Conservation (phyloP, 2,888 invertebrate genomes). For the Digitonthophagus gazella region DNA sequence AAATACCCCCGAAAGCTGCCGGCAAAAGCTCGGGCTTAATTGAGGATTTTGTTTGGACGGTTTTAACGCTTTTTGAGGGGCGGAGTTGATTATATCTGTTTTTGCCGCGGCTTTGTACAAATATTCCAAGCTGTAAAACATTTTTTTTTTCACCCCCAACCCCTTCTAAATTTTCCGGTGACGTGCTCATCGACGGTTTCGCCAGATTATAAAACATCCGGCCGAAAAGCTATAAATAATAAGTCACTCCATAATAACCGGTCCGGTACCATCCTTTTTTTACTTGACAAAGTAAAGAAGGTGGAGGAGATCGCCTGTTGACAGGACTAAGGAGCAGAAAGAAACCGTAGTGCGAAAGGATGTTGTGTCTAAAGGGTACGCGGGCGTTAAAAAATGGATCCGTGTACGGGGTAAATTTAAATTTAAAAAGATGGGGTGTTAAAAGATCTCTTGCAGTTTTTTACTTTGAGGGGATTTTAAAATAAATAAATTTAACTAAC, state of each 20-base stretch:
- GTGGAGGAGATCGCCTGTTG: background rate
- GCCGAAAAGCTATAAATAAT: slow-evolving; percentile 34
- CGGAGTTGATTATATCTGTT: background rate
- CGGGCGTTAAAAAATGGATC: background rate
- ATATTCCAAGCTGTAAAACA: too few relatives aligned
- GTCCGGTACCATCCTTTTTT: background rate
- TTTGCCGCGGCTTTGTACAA: slow-evolving; percentile 3
- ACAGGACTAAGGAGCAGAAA: background rate
- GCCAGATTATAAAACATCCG: slow-evolving; percentile 35
- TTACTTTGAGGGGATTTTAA: too few relatives aligned
- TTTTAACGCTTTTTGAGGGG: background rate
- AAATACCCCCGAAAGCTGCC: slow-evolving; percentile 22
- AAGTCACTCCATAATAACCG: slow-evolving; percentile 14
- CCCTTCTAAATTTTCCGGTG: background rate
- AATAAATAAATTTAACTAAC: background rate
- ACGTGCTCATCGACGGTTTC: slow-evolving; percentile 32
- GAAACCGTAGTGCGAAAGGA: background rate
- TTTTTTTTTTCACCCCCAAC: background rate
- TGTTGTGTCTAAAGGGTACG: background rate
- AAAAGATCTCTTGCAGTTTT: background rate
- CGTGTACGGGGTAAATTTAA: background rate
- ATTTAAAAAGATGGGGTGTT: background rate
- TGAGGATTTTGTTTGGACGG: slow-evolving; percentile 24
- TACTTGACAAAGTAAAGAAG: too few relatives aligned
- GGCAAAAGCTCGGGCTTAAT: slow-evolving; percentile 23